Evolutionary conservation across 2,797 vertebrate genomes (phyloP), one percentile per base, ranked within the genome.

Genomic region (Notolepis coatsorum): DNA sequence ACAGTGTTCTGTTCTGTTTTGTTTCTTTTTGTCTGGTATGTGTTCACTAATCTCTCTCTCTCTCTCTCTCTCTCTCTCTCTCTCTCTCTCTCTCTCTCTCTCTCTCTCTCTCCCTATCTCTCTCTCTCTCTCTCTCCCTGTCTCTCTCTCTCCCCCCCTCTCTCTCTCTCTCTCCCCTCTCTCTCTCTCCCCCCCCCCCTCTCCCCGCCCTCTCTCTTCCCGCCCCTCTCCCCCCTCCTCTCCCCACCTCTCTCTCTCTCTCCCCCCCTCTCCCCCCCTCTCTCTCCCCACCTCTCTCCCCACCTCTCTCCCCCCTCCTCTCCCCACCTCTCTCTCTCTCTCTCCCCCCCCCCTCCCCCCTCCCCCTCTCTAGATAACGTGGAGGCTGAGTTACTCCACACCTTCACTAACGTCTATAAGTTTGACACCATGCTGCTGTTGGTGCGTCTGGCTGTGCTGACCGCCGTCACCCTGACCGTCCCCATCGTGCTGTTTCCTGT

Each of bases 401-500:
- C 96, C 0, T 99, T 97, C 79, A 97, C 93, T 25, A 97, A 92
- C 85, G 96, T 97, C 8, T 96, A 98, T 9, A 96, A 91, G 30
- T 98, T 97, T 0, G 97, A 99, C 17, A 89, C 92, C 0, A 79
- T 95, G 75, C 76, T 99, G 65, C 91, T 97, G 76, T 59, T 96
- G 76, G 97, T 99, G 51, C 97, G 97, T 21, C 43, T 99, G 80
- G 97, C 97, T 0, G 97, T 99, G 18, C 93, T 99, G 67, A 94
- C 98, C 2, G 97, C 97, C 0, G 97, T 99, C 23, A 99, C 95
- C 0, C 84, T 99, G 61, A 99, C 97, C 0, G 97, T 99, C 38
- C 97, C 97, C 69, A 96, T 99, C 15, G 97, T 99, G 55, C 92
- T 99, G 12, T 99, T 99, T 55, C 97, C 97, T 0, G 97, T 99